phyloP scores from a whole-genome alignment of 2,113 vertebrate species.

The Vidua macroura region DNA sequence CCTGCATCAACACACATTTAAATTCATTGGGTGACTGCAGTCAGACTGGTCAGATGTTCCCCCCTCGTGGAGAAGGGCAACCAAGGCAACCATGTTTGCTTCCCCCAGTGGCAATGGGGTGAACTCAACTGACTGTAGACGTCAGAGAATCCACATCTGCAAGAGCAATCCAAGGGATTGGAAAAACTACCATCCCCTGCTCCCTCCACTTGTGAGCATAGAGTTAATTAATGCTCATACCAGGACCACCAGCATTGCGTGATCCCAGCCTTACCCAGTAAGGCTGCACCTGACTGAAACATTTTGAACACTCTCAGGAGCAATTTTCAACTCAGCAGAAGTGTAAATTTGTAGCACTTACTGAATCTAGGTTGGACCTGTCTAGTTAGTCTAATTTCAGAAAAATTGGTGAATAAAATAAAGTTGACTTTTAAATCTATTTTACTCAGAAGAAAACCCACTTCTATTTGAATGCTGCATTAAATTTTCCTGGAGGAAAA shows the following conservation, averaged over 20 bases:
- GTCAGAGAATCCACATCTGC: neutral
- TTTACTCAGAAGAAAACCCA: neutral
- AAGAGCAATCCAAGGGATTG: neutral
- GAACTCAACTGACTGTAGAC: neutral
- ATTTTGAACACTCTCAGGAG: neutral
- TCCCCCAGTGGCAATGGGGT: rapidly evolving
- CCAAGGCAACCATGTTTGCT: neutral
- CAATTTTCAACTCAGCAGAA: neutral
- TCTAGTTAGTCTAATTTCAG: neutral
- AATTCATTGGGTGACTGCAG: neutral
- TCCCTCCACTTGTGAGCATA: neutral
- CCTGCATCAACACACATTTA: neutral
- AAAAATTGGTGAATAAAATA: neutral
- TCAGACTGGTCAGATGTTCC: neutral
- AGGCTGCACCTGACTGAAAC: neutral
- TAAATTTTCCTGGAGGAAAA: neutral
- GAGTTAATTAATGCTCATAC: neutral
- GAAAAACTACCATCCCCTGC: neutral
- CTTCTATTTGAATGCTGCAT: neutral
- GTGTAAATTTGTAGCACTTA: neutral
- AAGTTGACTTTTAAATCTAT: neutral
- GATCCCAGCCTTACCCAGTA: neutral
- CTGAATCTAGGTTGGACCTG: neutral
- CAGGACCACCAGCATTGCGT: neutral
- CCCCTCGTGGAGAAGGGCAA: neutral